Percentiles rank a stretch among this genome's conserved stretches.
Conservation (phyloP, 2,113 vertebrate genomes). For the Notiomystis cincta region DNA sequence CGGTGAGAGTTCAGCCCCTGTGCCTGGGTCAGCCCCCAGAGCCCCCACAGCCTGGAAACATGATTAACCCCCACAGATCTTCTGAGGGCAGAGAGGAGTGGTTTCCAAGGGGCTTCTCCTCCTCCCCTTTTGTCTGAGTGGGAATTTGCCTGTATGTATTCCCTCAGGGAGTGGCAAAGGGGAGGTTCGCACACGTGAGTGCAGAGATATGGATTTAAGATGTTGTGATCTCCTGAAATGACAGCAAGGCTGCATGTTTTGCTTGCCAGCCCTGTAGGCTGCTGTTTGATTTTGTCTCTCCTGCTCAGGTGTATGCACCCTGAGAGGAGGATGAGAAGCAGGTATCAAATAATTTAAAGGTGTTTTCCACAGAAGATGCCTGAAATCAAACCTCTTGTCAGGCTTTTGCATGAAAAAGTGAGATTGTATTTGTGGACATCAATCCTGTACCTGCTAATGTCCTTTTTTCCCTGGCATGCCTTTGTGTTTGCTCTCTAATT, state of each 20-base stretch:
- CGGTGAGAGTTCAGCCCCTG: neutral
- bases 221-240: neutral
- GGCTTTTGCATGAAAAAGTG: neutral
- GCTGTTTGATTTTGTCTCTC: neutral
- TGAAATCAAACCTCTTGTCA: neutral
- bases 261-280: neutral
- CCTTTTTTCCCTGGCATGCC: neutral
- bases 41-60: neutral
- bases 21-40: accelerated
- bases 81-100: neutral
- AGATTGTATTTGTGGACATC: neutral
- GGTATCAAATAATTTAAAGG: neutral
- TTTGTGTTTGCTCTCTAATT: neutral
- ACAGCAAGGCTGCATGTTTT: neutral
- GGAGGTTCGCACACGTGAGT: neutral
- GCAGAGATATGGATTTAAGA: neutral
- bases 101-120: neutral
- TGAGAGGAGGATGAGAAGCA: neutral
- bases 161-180: neutral
- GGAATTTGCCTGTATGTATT: neutral
- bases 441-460: neutral
- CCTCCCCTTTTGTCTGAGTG: neutral
- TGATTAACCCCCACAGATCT: neutral
- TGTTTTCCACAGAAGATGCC: neutral
- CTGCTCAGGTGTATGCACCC: neutral